These are phyloP conservation scores for Cantharis nigra DNA, from an alignment of 2,888 invertebrate genomes.

Conservation along the genomic window DNA sequence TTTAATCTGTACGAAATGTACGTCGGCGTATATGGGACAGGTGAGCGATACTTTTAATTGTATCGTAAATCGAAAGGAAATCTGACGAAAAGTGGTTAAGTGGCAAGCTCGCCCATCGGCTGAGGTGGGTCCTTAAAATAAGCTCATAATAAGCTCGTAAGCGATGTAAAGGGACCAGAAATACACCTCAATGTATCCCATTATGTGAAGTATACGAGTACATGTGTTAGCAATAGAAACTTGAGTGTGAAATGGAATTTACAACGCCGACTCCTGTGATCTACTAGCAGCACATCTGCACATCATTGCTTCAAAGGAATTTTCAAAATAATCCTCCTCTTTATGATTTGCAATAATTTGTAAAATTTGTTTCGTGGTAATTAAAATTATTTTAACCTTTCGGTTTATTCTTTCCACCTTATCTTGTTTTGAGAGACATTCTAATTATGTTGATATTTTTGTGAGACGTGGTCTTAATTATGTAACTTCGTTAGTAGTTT, in stretches of 20 bases:
- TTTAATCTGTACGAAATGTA: background rate
- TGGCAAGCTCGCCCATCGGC: background rate
- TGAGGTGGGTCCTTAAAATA: background rate
- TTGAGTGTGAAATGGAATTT: constrained; percentile 33
- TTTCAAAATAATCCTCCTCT: constrained; percentile 12
- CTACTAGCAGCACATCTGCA: constrained; percentile 33
- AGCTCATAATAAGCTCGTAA: background rate
- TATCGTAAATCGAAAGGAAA: background rate
- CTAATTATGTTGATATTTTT: background rate
- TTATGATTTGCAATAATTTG: constrained; percentile 12
- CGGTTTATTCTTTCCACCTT: background rate
- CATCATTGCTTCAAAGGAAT: constrained; percentile 28
- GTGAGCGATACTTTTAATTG: background rate
- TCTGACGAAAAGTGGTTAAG: background rate
- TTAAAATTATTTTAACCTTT: background rate
- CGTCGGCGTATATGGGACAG: background rate
- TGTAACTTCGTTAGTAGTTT: constrained; percentile 32
- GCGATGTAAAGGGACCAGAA: constrained; percentile 25
- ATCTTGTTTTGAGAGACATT: background rate
- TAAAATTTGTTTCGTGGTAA: background rate
- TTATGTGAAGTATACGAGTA: constrained; percentile 24
- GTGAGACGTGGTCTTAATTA: constrained; percentile 10
- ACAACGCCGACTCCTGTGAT: constrained; percentile 34
- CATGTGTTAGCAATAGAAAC: constrained; percentile 35
- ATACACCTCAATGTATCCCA: constrained; percentile 36